These are phyloP conservation scores for Anodontia alba DNA, from an alignment of 2,888 invertebrate species.

Conservation along the genomic window DNA sequence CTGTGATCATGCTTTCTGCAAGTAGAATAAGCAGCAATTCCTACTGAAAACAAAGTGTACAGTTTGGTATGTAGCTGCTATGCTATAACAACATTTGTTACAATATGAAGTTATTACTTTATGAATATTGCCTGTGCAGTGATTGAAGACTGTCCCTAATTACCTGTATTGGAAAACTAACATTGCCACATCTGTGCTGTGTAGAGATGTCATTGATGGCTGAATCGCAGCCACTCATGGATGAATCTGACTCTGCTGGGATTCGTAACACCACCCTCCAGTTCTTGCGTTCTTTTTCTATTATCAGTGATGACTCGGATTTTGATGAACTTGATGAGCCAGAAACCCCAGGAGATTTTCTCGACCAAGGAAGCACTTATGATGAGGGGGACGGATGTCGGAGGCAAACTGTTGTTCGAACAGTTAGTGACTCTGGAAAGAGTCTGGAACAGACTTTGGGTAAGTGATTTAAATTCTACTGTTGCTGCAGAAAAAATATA, in stretches of 20 bases:
- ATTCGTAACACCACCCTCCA: slow-evolving; percentile 58
- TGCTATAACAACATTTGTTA: no score
- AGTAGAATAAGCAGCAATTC: no score
- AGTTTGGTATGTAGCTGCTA: no score
- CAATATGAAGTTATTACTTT: no score
- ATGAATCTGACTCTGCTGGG: slow-evolving; percentile 27
- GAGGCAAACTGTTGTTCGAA: neutral
- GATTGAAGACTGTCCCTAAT: no score
- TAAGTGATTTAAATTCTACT: no score
- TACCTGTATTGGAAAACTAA: neutral
- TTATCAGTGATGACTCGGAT: slow-evolving; percentile 72
- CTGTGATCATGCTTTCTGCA: no score
- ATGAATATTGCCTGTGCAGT: no score
- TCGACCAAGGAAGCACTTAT: slow-evolving; percentile 20
- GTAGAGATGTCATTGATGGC: slow-evolving; percentile 3
- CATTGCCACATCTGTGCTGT: neutral
- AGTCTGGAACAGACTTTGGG: neutral
- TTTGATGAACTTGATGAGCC: slow-evolving; percentile 71
- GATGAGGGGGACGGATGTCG: slow-evolving; percentile 8
- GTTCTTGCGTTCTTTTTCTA: slow-evolving; percentile 70
- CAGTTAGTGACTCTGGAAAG: neutral
- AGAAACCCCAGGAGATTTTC: slow-evolving; percentile 51
- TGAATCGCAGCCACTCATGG: slow-evolving; percentile 51
- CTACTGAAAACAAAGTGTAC: no score
- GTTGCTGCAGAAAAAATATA: no score